These are phyloP conservation scores for Gallinago paraguaiae DNA, from an alignment of 2,113 vertebrate species.

Conservation along the genomic window DNA sequence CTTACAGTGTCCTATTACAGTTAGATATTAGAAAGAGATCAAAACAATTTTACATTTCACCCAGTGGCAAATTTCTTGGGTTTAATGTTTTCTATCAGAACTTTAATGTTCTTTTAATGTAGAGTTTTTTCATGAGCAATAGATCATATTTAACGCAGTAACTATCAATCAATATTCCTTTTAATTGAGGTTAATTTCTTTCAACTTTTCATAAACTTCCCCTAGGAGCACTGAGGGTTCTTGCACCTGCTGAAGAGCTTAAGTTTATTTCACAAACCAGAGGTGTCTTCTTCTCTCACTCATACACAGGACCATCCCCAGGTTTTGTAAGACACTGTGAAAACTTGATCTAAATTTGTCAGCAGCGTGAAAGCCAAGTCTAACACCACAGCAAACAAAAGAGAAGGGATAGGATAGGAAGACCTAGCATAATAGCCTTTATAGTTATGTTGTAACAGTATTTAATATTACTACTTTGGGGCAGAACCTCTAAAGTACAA, in stretches of 20 bases:
- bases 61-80: conserved; percentile 33
- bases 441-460: background rate
- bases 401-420: background rate
- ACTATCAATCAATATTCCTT: conserved; percentile 74
- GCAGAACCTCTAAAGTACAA: background rate
- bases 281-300: background rate
- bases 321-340: background rate
- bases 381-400: background rate
- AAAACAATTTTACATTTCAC: conserved; percentile 60
- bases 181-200: conserved; percentile 83
- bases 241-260: conserved; percentile 63
- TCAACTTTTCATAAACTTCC: conserved; percentile 72
- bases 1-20: conserved; percentile 25
- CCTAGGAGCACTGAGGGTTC: conserved; percentile 23
- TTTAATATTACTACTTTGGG: background rate
- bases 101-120: conserved; percentile 78
- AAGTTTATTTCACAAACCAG: conserved; percentile 9
- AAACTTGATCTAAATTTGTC: background rate
- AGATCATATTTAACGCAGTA: conserved; percentile 72
- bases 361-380: background rate
- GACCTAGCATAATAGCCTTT: background rate
- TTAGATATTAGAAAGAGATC: conserved; percentile 23
- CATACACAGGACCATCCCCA: background rate
- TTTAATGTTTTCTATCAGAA: conserved; percentile 62
- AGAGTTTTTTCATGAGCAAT: conserved; percentile 66